A percentile compares a stretch with the other conserved stretches of the same genome.
Conservation (phyloP, 2,113 vertebrate species). For the Oryzias melastigma region DNA sequence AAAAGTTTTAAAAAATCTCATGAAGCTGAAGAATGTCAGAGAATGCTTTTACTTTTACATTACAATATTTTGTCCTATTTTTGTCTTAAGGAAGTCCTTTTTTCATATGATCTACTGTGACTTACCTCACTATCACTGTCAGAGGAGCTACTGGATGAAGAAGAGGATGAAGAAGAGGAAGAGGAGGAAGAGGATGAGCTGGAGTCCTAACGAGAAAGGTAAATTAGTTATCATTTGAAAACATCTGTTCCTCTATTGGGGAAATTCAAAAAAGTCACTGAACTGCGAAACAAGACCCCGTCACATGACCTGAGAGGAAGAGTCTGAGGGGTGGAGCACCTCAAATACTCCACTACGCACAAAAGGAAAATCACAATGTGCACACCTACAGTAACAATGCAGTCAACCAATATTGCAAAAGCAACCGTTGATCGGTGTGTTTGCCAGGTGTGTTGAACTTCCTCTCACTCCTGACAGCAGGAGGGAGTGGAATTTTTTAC, state of each 20-base stretch:
- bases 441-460: background rate
- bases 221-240: background rate
- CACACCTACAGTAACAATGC: constrained; percentile 24
- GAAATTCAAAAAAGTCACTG: constrained; percentile 22
- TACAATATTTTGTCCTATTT: background rate
- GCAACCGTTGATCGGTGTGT: constrained; percentile 24
- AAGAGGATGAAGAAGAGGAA: constrained; percentile 47
- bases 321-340: constrained; percentile 17
- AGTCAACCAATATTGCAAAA: background rate
- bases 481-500: constrained; percentile 1
- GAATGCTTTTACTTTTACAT: no score
- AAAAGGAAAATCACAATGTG: background rate
- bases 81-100: no score
- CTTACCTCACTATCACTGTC: constrained; percentile 69
- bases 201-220: constrained; percentile 45
- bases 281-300: background rate
- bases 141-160: constrained; percentile 61
- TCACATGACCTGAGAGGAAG: background rate
- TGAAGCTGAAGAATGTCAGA: no score
- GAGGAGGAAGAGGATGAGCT: constrained; percentile 48
- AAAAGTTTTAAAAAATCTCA: no score
- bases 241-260: background rate
- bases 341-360: constrained; percentile 11
- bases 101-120: no score
- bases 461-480: background rate